Base-by-base conservation (phyloP, 2,888 invertebrate species). In the Dryocosmus kuriphilus region DNA sequence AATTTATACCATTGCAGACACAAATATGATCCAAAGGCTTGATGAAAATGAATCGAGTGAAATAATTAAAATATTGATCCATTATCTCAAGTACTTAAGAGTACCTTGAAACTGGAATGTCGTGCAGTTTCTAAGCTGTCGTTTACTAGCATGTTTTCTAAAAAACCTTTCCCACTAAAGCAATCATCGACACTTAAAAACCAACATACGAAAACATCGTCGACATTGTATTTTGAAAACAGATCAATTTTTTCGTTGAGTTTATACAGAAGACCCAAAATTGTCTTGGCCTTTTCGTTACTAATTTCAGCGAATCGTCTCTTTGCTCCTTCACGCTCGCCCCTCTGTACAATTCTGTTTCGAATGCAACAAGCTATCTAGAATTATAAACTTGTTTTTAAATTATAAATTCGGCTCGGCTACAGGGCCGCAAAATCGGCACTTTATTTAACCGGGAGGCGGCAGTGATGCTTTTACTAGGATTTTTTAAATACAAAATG, bases 321-420 rank as follows among this genome's bases (percentile, higher is more conserved):
- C 76, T 95, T 93, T 1, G 95, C 94, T 82, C 93, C 93, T 88
- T 95, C 95, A 79, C 95, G 94, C 88, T 97, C 96, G 41, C 95
- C 96, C 85, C 94, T 94, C 89, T 94, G 93, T 87, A 95, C 93
- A 67, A 96, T 93, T n/a, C 97, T 97, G 87, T 97, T 97, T 74
- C 97, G 91, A 14, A 95, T 94, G 46, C 96, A 95, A 55, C 96
- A 97, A 38, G 95, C 94, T 82, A 97, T 95, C 96, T 96, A 92
- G 73, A 93, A 91, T 90, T 85, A 85, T 71, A 35, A 19, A 73
- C 55, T 62, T 46, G 7, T n/a, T n/a, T 51, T 8, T 0, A n/a
- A 51, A 51, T 51, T 51, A 51, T 9, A 51, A 51, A 51, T n/a
- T n/a, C n/a, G n/a, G 8, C 1, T 7, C n/a, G 51, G 51, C n/a